Evolutionary conservation across 2,888 invertebrate genomes (phyloP).

Genomic region (Epirrhoe tristata): DNA sequence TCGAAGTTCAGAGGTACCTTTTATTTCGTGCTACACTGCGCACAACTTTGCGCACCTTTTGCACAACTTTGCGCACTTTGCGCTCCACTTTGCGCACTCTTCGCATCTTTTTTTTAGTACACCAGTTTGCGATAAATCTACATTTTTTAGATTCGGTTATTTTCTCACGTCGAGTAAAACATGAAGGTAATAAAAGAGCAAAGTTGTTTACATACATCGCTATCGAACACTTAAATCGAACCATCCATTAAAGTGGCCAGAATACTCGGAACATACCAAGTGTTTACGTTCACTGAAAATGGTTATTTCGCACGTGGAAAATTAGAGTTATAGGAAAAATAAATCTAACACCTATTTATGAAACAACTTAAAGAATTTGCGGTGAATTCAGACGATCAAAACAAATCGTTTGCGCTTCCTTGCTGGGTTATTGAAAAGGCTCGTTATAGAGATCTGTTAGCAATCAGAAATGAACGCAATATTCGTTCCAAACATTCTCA

Average conservation of each 20-base stretch:
- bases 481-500: not conserved
- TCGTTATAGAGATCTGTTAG: not conserved
- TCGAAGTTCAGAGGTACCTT: too few species aligned
- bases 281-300: constrained; percentile 20
- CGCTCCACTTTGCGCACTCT: too few species aligned
- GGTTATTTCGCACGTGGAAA: constrained; percentile 25
- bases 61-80: too few species aligned
- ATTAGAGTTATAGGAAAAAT: constrained; percentile 16
- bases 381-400: constrained; percentile 17
- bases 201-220: not conserved
- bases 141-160: not conserved
- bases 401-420: constrained; percentile 14
- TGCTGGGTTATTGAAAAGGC: not conserved
- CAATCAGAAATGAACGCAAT: constrained; percentile 2
- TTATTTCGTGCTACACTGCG: too few species aligned
- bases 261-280: constrained; percentile 5
- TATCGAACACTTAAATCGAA: not conserved
- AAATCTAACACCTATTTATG: constrained; percentile 14
- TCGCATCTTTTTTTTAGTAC: too few species aligned
- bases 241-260: not conserved
- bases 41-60: too few species aligned
- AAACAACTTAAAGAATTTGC: constrained; percentile 14
- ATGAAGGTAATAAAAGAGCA: not conserved
- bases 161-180: not conserved
- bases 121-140: too few species aligned